A percentile compares a stretch with the other conserved stretches of the same genome.
Evolutionary conservation across 1,140 invertebrate species (phyloP).

Genomic region (Ooceraea biroi): DNA sequence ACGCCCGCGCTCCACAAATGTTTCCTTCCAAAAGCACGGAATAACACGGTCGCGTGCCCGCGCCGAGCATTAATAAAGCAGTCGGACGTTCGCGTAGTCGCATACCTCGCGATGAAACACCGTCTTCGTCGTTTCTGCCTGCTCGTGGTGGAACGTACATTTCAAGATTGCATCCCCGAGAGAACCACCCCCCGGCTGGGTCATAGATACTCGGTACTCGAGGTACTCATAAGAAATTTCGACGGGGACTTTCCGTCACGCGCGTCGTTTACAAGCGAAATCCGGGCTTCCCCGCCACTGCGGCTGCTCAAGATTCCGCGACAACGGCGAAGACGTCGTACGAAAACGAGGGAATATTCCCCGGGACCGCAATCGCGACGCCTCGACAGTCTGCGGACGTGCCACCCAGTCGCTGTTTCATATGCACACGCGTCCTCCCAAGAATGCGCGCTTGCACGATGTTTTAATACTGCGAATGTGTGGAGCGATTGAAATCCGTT

Average conservation of each 20-base stretch:
- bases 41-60: background rate
- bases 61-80: conserved; percentile 56
- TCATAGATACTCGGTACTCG: background rate
- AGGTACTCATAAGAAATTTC: conserved; percentile 44
- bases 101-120: conserved; percentile 13
- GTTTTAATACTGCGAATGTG: conserved; percentile 3
- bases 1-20: background rate
- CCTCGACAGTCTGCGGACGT: conserved; percentile 11
- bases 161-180: conserved; percentile 44
- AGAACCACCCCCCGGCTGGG: background rate
- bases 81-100: conserved; percentile 13
- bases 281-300: background rate
- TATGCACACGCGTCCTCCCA: conserved; percentile 29
- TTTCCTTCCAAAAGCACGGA: background rate
- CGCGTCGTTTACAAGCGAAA: conserved; percentile 6
- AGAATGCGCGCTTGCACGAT: conserved; percentile 23
- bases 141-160: conserved; percentile 27
- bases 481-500: conserved; percentile 11
- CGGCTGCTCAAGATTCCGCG: conserved; percentile 50
- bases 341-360: conserved; percentile 47
- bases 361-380: background rate
- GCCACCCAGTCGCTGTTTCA: conserved; percentile 33
- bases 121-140: background rate
- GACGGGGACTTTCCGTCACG: conserved; percentile 21
- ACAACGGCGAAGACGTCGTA: conserved; percentile 32